Conservation (phyloP, 23 tunicate species). For the Oikopleura dioica region DNA sequence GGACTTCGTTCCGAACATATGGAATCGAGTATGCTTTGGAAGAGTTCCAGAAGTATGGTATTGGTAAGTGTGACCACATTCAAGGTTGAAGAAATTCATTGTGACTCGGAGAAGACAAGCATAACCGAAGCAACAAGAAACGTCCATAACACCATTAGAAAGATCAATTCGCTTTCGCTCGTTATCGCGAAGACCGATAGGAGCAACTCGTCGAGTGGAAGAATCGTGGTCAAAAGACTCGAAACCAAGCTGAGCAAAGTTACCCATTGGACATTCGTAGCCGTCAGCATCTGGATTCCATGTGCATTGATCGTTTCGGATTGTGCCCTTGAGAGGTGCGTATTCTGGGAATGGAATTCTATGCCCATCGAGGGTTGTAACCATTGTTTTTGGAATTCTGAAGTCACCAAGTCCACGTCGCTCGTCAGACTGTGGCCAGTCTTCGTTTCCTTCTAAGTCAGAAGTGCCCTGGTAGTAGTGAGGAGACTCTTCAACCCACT, state of each 20-base stretch:
- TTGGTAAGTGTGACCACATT: constrained; percentile 8
- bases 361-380: not conserved
- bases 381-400: constrained; percentile 13
- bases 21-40: constrained; percentile 4
- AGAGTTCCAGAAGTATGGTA: constrained; percentile 1
- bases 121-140: constrained; percentile 4
- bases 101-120: not conserved
- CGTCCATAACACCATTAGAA: constrained; percentile 2
- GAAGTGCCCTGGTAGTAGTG: not conserved
- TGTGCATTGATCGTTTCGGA: not conserved
- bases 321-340: constrained; percentile 1
- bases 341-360: constrained; percentile 9
- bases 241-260: not conserved
- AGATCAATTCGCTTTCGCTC: not conserved
- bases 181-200: not conserved
- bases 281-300: not conserved
- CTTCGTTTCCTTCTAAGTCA: not conserved
- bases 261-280: not conserved
- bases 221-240: constrained; percentile 9
- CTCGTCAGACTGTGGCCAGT: not conserved
- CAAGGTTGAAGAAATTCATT: not conserved
- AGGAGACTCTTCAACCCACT: not conserved
- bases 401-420: not conserved
- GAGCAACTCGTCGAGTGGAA: not conserved
- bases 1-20: not conserved